Conservation (phyloP, 1,140 invertebrate species). For the Ylistrum balloti region DNA sequence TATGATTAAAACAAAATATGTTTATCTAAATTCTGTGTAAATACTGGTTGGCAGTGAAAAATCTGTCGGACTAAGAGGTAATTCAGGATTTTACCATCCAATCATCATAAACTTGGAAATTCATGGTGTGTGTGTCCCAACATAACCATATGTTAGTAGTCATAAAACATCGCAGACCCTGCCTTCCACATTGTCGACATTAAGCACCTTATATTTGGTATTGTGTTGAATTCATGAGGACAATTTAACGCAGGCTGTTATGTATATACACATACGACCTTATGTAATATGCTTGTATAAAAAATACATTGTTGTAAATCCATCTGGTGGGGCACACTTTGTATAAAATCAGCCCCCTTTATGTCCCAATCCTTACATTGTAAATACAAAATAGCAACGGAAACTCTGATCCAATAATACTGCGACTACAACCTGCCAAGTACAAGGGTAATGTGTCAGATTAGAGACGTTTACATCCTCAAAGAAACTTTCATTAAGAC, state of each 20-base stretch:
- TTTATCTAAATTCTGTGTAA: no score
- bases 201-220: background rate
- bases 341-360: background rate
- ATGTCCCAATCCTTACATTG: background rate
- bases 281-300: slow-evolving; percentile 28
- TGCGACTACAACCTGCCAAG: slow-evolving; percentile 5
- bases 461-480: slow-evolving; percentile 1
- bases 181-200: background rate
- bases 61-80: no score
- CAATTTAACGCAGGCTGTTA: background rate
- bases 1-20: no score
- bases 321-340: slow-evolving; percentile 29
- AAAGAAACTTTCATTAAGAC: slow-evolving; percentile 29
- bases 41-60: no score
- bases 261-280: background rate
- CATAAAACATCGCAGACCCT: background rate
- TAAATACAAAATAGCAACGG: background rate
- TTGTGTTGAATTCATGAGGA: slow-evolving; percentile 1
- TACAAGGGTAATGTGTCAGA: background rate
- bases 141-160: background rate
- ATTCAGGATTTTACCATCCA: no score
- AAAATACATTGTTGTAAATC: background rate
- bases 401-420: slow-evolving; percentile 23
- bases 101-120: background rate
- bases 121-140: background rate